Conservation (phyloP, 2,797 vertebrate species). For the Pangasius sanitwongsei region DNA sequence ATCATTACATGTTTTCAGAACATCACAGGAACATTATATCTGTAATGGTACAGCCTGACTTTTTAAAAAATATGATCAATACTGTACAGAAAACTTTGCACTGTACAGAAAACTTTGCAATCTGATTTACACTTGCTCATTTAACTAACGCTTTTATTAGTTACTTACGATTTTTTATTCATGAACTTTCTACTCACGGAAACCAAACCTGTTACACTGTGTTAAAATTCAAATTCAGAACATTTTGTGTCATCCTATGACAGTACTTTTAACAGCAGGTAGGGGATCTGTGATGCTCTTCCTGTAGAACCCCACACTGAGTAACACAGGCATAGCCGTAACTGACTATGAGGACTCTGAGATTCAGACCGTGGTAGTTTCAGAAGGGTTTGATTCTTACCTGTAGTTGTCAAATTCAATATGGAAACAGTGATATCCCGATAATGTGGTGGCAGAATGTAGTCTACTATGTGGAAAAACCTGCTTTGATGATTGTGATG, state of each 20-base stretch:
- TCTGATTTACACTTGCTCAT: neutral
- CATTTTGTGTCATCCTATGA: neutral
- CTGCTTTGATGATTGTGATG: neutral
- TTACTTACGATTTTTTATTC: neutral
- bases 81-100: neutral
- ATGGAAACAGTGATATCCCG: neutral
- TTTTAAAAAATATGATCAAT: neutral
- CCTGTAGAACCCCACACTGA: neutral
- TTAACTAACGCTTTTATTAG: neutral
- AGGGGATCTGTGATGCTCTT: neutral
- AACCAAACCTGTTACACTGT: neutral
- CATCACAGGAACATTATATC: constrained; percentile 2
- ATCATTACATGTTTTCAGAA: neutral
- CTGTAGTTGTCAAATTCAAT: neutral
- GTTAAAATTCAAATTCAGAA: neutral
- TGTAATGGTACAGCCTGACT: neutral
- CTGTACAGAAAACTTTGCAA: neutral
- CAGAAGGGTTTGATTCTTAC: neutral
- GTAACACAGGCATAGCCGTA: neutral
- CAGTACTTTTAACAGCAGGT: neutral
- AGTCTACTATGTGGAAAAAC: neutral
- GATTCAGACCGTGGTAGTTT: neutral
- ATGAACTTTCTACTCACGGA: neutral
- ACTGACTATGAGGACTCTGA: neutral
- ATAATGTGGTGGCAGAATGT: neutral